These are phyloP conservation scores for Tiphia femorata DNA, from an alignment of 2,888 invertebrate genomes.

Conservation along the genomic window DNA sequence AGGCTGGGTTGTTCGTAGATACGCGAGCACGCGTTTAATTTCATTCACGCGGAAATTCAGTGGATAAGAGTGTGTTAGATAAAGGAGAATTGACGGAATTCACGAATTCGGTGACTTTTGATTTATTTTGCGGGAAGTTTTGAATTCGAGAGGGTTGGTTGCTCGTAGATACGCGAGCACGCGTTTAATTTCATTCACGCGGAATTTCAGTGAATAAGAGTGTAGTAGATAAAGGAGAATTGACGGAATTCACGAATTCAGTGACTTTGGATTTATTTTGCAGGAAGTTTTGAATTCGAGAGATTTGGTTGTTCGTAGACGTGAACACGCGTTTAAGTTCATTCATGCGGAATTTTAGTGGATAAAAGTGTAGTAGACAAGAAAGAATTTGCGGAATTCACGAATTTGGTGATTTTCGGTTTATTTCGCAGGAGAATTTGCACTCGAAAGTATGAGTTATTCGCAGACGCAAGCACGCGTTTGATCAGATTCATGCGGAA, in stretches of 20 bases:
- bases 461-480: too few species aligned
- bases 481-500: too few species aligned
- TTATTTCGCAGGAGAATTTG: not conserved
- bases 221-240: too few species aligned
- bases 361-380: too few species aligned
- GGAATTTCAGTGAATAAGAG: too few species aligned
- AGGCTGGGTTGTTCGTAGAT: too few species aligned
- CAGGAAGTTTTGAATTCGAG: not conserved
- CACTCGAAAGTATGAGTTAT: not conserved
- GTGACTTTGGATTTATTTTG: not conserved
- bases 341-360: too few species aligned
- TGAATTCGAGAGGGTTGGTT: not conserved
- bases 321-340: not conserved
- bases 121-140: not conserved
- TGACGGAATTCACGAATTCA: constrained; percentile 24
- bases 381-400: constrained; percentile 25
- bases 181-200: constrained; percentile 1
- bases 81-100: constrained; percentile 22
- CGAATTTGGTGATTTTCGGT: not conserved
- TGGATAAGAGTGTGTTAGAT: too few species aligned
- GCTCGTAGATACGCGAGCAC: too few species aligned
- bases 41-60: too few species aligned
- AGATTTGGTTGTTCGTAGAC: too few species aligned
- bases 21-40: not conserved
- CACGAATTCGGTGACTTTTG: constrained; percentile 4